Percentiles rank a stretch among this genome's conserved stretches.
These are phyloP conservation scores for Ovis aries DNA, from an alignment of 2,113 vertebrate genomes.

Conservation along the genomic window DNA sequence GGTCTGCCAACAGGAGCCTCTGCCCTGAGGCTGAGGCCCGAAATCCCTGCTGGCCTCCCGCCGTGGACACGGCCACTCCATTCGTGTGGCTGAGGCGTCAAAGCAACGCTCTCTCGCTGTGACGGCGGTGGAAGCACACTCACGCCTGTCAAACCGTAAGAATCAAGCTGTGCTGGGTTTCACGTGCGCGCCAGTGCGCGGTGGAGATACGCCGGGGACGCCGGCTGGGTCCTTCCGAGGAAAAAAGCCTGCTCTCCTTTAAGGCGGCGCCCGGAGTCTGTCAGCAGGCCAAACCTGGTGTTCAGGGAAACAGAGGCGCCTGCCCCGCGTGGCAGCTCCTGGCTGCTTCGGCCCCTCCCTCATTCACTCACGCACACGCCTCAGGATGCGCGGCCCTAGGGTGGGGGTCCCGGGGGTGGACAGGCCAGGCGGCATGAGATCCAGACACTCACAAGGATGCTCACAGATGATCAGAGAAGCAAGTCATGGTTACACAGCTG, in stretches of 20 bases:
- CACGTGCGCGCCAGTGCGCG: fast-evolving
- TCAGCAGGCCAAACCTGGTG: neutral
- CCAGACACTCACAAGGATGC: neutral
- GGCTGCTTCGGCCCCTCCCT: fast-evolving
- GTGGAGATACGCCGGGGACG: neutral
- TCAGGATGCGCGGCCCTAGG: fast-evolving
- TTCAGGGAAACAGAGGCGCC: neutral
- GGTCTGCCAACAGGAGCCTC: neutral
- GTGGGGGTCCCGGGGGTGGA: neutral
- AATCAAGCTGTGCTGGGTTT: neutral
- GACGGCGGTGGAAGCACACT: neutral
- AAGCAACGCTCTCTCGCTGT: neutral
- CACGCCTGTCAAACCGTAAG: neutral
- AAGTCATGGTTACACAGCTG: neutral
- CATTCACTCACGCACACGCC: neutral
- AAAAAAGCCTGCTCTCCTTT: neutral
- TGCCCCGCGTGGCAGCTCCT: neutral
- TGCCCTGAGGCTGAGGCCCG: neutral
- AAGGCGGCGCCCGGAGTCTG: neutral
- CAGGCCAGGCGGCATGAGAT: fast-evolving
- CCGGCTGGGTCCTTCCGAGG: neutral
- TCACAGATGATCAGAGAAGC: neutral
- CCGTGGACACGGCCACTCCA: neutral
- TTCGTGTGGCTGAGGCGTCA: fast-evolving
- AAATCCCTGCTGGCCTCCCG: neutral